These are phyloP conservation scores for Eucidaris tribuloides DNA, from an alignment of 35 echinoderm and acorn worm species.

Conservation along the genomic window DNA sequence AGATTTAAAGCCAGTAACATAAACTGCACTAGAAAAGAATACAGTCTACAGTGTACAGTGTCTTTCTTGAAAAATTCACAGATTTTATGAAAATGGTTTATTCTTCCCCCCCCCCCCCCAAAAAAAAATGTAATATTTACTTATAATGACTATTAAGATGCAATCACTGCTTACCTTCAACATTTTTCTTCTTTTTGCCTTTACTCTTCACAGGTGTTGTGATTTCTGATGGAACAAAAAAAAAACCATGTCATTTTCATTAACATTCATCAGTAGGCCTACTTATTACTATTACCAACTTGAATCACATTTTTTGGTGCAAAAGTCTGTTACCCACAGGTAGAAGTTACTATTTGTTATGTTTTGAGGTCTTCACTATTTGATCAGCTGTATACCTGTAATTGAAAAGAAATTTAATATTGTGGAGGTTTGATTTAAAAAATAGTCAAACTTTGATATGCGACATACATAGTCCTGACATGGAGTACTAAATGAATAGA, in stretches of 20 bases:
- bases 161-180: not conserved
- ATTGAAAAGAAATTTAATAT: too few species aligned
- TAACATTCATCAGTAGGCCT: not conserved
- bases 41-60: not conserved
- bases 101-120: too few species aligned
- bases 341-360: too few species aligned
- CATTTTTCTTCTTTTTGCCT: slow-evolving; percentile 20
- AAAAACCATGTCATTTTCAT: not conserved
- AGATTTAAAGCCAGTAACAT: not conserved
- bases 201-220: slow-evolving; percentile 1
- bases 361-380: too few species aligned
- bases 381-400: too few species aligned
- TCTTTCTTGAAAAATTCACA: not conserved
- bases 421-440: too few species aligned
- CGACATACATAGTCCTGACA: too few species aligned
- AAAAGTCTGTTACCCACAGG: not conserved
- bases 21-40: not conserved
- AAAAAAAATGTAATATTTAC: too few species aligned
- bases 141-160: not conserved
- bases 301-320: not conserved
- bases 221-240: not conserved
- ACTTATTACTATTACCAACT: not conserved
- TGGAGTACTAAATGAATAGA: too few species aligned
- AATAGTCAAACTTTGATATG: too few species aligned
- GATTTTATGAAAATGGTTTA: not conserved